These are phyloP conservation scores for Eupristina koningsbergeri DNA, from an alignment of 1,140 invertebrate species.

Conservation along the genomic window DNA sequence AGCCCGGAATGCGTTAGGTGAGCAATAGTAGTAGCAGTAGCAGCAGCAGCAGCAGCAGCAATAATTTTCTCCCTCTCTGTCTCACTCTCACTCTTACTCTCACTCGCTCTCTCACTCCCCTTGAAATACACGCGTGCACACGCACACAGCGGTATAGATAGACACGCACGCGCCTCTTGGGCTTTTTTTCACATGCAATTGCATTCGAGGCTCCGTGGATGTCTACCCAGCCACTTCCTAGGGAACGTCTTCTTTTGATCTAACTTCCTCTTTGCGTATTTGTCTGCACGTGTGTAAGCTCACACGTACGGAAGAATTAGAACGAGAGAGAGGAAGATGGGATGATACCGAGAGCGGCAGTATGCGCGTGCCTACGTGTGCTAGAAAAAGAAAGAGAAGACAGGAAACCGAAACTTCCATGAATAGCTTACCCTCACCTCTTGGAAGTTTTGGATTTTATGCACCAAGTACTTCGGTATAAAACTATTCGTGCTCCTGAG, in stretches of 20 bases:
- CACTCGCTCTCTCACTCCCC: not conserved
- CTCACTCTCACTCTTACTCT: not conserved
- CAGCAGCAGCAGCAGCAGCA: too few relatives aligned
- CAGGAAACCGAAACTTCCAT: not conserved
- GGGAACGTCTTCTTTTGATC: not conserved
- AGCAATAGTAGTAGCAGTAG: conserved; percentile 51
- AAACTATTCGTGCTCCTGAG: not conserved
- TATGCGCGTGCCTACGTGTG: conserved; percentile 46
- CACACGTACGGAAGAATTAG: not conserved
- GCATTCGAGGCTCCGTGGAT: not conserved
- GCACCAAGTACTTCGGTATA: not conserved
- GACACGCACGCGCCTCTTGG: not conserved
- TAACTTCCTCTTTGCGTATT: not conserved
- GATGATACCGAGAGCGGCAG: conserved; percentile 15
- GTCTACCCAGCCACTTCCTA: not conserved
- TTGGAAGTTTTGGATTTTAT: not conserved
- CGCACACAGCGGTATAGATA: too few relatives aligned
- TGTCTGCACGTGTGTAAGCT: not conserved
- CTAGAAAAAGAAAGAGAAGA: not conserved
- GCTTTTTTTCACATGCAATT: not conserved
- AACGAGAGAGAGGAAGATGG: conserved; percentile 2
- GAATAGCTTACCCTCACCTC: not conserved
- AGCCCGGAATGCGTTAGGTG: conserved; percentile 70
- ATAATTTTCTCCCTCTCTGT: not conserved
- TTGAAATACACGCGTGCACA: not conserved